phyloP scores from a whole-genome alignment of 1,140 invertebrate species.

The Aphis craccivora region DNA sequence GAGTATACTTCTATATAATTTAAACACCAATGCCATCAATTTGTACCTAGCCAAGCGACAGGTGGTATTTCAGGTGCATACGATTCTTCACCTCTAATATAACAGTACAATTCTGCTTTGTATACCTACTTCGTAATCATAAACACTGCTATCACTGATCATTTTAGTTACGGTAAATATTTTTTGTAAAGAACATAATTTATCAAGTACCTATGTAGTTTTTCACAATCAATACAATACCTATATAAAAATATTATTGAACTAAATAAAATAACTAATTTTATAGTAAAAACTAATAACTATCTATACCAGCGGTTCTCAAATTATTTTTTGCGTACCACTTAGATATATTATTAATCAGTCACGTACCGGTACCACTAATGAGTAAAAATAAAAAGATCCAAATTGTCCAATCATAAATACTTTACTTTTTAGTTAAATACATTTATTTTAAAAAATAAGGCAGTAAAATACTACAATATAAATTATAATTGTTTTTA shows the following conservation, averaged over 20 bases:
- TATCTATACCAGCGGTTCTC: too few relatives aligned
- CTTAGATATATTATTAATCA: too few relatives aligned
- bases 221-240: neutral
- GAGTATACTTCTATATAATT: neutral
- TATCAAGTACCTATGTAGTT: neutral
- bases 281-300: too few relatives aligned
- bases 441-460: too few relatives aligned
- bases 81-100: neutral
- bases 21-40: neutral
- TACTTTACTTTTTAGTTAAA: too few relatives aligned
- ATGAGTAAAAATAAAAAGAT: too few relatives aligned
- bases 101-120: neutral
- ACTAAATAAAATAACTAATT: too few relatives aligned
- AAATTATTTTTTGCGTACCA: too few relatives aligned
- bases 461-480: too few relatives aligned
- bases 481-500: too few relatives aligned
- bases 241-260: neutral
- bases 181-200: neutral
- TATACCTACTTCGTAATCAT: neutral
- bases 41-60: neutral
- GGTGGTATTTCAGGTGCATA: slow-evolving; percentile 13
- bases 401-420: too few relatives aligned
- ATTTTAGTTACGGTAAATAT: slow-evolving; percentile 18
- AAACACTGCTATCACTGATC: neutral
- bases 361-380: too few relatives aligned